Percentiles rank a stretch among this genome's conserved stretches.
Conservation (phyloP, 2,113 vertebrate species). For the Chionomys nivalis region DNA sequence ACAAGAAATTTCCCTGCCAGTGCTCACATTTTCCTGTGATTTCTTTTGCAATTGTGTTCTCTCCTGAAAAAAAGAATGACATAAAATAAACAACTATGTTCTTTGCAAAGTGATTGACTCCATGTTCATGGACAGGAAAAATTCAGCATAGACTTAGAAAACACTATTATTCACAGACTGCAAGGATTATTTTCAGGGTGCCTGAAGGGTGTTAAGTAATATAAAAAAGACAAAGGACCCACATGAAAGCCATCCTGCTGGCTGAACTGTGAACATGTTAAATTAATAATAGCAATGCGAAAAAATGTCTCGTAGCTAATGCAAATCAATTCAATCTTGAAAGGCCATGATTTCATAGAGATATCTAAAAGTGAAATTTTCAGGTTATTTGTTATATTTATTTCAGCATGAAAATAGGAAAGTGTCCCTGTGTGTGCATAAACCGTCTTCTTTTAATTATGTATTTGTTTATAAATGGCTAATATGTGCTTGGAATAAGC, state of each 20-base stretch:
- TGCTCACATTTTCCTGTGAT: neutral
- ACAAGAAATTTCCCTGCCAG: neutral
- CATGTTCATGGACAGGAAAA: neutral
- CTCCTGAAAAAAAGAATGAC: neutral
- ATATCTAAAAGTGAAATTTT: constrained; percentile 26
- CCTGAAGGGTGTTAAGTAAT: neutral
- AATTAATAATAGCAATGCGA: constrained; percentile 8
- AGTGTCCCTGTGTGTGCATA: neutral
- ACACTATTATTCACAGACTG: neutral
- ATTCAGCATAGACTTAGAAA: neutral
- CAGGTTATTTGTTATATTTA: neutral
- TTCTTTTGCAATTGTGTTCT: constrained; percentile 29
- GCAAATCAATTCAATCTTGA: constrained; percentile 28
- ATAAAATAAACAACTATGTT: neutral
- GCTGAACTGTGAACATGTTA: neutral
- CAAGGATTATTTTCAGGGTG: neutral
- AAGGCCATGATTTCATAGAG: neutral
- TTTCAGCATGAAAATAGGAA: neutral
- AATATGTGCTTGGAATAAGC: neutral
- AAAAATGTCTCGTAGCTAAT: neutral
- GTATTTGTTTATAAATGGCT: neutral
- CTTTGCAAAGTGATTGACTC: neutral
- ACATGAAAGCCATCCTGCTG: neutral
- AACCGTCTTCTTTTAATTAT: neutral
- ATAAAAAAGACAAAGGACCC: constrained; percentile 2